A percentile compares a stretch with the other conserved stretches of the same genome.
Conservation (phyloP, 2,797 vertebrate genomes). For the Poeciliopsis turneri region DNA sequence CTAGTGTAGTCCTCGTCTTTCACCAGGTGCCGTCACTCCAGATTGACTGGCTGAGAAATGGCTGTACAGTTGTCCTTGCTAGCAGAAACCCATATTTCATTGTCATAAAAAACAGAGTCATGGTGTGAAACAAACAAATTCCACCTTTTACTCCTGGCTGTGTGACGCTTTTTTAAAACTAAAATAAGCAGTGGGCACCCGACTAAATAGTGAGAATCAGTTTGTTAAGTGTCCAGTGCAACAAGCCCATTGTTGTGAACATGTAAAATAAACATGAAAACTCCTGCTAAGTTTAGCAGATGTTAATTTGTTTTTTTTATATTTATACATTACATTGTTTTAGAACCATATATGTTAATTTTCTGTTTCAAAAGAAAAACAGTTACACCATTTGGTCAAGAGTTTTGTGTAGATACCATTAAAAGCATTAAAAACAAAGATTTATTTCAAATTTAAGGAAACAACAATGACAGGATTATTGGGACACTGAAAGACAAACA, state of each 20-base stretch:
- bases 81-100: background rate
- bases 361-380: background rate
- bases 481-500: background rate
- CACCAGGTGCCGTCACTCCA: background rate
- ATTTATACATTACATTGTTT: background rate
- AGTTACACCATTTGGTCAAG: too few relatives aligned
- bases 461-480: background rate
- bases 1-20: background rate
- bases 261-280: too few relatives aligned
- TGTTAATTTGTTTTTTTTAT: too few relatives aligned
- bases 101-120: background rate
- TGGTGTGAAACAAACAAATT: background rate
- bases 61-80: background rate
- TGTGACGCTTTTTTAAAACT: background rate
- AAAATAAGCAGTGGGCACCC: background rate
- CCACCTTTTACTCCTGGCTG: background rate
- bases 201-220: background rate
- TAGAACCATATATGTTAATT: background rate
- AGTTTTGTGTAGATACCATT: too few relatives aligned
- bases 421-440: background rate
- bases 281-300: too few relatives aligned
- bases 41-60: background rate
- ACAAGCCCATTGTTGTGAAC: too few relatives aligned
- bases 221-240: background rate
- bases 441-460: background rate